Conservation (phyloP, 92 coral and sea anemone genomes). For the Phenganax marumi region DNA sequence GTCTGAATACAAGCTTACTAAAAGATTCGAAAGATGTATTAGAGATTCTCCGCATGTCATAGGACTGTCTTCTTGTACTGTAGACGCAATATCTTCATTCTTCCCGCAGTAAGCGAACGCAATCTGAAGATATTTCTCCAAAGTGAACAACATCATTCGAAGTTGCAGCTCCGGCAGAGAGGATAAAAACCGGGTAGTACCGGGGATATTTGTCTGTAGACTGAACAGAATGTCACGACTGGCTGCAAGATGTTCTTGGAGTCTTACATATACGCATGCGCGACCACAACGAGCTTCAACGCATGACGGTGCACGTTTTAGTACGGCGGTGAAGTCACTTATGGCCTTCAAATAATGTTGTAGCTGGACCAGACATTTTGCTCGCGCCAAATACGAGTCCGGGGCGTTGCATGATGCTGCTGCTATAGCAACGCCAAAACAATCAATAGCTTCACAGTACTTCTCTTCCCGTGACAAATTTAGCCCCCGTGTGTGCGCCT, state of each 20-base stretch:
- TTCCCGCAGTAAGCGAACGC: slow-evolving; percentile 65
- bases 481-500: slow-evolving; percentile 56
- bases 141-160: slow-evolving; percentile 54
- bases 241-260: slow-evolving; percentile 51
- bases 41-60: slow-evolving; percentile 53
- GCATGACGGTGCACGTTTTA: slow-evolving; percentile 64
- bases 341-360: slow-evolving; percentile 67
- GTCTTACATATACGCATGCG: slow-evolving; percentile 47
- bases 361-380: slow-evolving; percentile 63
- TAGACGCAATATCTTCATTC: slow-evolving; percentile 19
- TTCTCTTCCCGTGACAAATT: slow-evolving; percentile 56
- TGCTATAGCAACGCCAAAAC: slow-evolving; percentile 44
- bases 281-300: slow-evolving; percentile 81
- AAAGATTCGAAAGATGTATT: slow-evolving; percentile 67
- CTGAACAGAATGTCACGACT: slow-evolving; percentile 66
- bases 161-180: slow-evolving; percentile 60
- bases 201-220: slow-evolving; percentile 55
- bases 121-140: slow-evolving; percentile 74
- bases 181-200: slow-evolving; percentile 58
- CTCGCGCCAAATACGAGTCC: slow-evolving; percentile 66
- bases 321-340: slow-evolving; percentile 68
- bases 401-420: slow-evolving; percentile 34
- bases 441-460: slow-evolving; percentile 66
- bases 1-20: slow-evolving; percentile 60
- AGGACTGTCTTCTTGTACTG: slow-evolving; percentile 18